These are phyloP conservation scores for Carpatolechia fugitivella DNA, from an alignment of 2,888 invertebrate genomes.

Conservation along the genomic window DNA sequence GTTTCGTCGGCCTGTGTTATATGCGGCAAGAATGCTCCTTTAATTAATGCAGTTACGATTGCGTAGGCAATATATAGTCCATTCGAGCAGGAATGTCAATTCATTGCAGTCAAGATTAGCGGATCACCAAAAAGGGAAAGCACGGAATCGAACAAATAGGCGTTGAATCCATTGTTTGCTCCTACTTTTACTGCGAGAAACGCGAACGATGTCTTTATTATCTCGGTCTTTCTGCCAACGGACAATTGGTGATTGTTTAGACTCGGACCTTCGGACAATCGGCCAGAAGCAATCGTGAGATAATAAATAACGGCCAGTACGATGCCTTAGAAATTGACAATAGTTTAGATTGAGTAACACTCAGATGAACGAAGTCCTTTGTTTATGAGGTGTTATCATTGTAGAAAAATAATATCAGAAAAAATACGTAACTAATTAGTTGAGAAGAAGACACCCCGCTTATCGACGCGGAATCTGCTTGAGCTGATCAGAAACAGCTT, in stretches of 20 bases:
- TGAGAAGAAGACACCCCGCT: too few species aligned
- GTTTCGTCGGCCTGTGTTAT: too few species aligned
- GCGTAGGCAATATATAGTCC: too few species aligned
- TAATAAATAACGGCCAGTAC: slow-evolving; percentile 25
- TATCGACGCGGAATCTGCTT: too few species aligned
- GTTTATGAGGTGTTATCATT: not conserved
- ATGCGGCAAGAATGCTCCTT: too few species aligned
- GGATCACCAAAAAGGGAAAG: slow-evolving; percentile 55
- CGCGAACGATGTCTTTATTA: slow-evolving; percentile 57
- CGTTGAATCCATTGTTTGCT: slow-evolving; percentile 58
- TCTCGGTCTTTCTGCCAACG: slow-evolving; percentile 42
- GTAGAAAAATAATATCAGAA: not conserved
- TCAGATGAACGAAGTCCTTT: not conserved
- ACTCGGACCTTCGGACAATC: slow-evolving; percentile 44
- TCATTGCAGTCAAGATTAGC: slow-evolving; percentile 4
- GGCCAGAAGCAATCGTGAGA: slow-evolving; percentile 48
- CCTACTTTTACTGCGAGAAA: slow-evolving; percentile 56
- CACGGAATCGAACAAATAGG: slow-evolving; percentile 50
- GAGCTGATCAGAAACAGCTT: too few species aligned
- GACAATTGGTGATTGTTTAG: slow-evolving; percentile 64
- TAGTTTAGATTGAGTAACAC: slow-evolving; percentile 3
- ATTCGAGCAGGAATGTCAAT: not conserved
- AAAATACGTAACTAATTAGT: too few species aligned
- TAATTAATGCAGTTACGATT: too few species aligned
- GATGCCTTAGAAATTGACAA: slow-evolving; percentile 6